Evolutionary conservation across 2,888 invertebrate species (phyloP), one percentile per base, ranked within the genome.

Genomic region (Oligia fasciuncula): DNA sequence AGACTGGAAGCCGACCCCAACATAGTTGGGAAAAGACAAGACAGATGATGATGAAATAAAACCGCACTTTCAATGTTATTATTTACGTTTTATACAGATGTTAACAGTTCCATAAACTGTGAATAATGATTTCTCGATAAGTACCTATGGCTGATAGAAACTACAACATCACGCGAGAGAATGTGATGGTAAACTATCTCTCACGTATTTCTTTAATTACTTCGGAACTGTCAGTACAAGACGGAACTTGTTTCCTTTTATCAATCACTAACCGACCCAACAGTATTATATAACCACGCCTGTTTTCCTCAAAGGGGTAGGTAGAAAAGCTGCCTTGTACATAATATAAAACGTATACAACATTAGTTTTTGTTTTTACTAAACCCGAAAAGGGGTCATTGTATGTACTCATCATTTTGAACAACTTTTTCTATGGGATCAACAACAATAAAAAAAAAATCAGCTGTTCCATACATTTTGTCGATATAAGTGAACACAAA

Each of bases 111-210:
- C 9, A 57, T 65, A 76, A 65, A 82, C 63, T 67, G 73, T 76
- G 60, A 71, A 65, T 65, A 13, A 72, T 35, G 69, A 86, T 85
- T 86, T 85, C 86, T 71, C 79, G 75, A 66, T 73, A 73, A 65
- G 65, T 72, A n/a, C n/a, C n/a, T n/a, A 51, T 72, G 43, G 5
- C 14, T 35, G n/a, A 29, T 70, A 82, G 67, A 76, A 83, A 78
- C 60, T 71, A 11, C 75, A 40, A 69, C 35, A 76, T 62, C 70
- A 72, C 67, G 57, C 43, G 46, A 62, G 23, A 65, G 73, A 86
- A 83, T 78, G 71, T 13, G 11, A 23, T 8, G 13, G 49, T 70
- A 78, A 86, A 82, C 54, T n/a, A 51, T 63, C 11, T 83, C 71
- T 43, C 79, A 73, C 73, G 51, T 40, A 60, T 65, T 63, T 83